Evolutionary conservation across 2,797 vertebrate genomes (phyloP), one percentile per base, ranked within the genome.

Genomic region (Thamnophis elegans): DNA sequence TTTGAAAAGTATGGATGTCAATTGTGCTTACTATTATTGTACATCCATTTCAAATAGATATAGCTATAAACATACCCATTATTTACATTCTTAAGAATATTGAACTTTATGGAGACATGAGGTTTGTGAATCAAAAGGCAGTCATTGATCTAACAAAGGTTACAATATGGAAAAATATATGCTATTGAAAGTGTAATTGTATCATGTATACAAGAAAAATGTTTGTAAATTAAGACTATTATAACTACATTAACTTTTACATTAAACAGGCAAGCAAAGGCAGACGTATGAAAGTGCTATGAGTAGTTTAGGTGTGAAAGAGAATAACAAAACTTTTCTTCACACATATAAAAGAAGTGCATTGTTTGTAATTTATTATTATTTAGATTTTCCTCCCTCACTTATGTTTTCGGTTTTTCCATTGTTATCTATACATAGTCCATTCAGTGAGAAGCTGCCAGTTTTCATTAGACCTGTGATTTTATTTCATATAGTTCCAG

Each of bases 391-490:
- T 42, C 58, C 55, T 95, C 62, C 89, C 53, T 92, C 62, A 28
- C 18, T 89, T 95, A 85, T 53, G 91, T 88, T 93, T 60, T 88
- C 3, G 7, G 18, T 11, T 85, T 14, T 94, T 65, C 90, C 58
- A 22, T 36, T 91, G 55, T 32, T 89, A 25, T 82, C 18, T 53
- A 68, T 78, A 55, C 68, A 47, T n/a, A 85, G 56, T 58, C 60
- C 53, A 47, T 54, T 56, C 47, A 55, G 51, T 90, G 32, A 65
- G 26, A 11, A 86, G 86, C 47, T 68, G 32, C 59, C 18, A 47
- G 53, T 60, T 86, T 42, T 87, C 56, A 54, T 92, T 92, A 89
- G 73, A 65, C 22, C 51, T 87, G 47, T 56, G 26, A 58, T 73
- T 89, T 85, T 65, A 55, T 55, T 85, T 89, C 51, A 47, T 89